Percentiles rank a stretch among this genome's conserved stretches.
Conservation (phyloP, 2,888 invertebrate species). For the Theretra japonica region DNA sequence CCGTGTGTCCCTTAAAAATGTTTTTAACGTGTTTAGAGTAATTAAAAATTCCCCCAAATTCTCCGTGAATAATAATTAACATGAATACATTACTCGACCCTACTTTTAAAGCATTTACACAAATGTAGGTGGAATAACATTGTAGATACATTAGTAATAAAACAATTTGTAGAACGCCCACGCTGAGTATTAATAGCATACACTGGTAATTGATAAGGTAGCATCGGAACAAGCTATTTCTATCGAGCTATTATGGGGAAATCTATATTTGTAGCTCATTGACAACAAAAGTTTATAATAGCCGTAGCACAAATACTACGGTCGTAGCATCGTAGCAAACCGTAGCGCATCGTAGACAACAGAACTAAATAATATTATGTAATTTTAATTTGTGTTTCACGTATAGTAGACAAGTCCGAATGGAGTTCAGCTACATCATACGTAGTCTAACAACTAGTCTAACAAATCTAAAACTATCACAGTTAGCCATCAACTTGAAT, state of each 20-base stretch:
- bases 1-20: not conserved
- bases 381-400: no score
- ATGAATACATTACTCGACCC: conserved; percentile 7
- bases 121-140: not conserved
- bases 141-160: conserved; percentile 3
- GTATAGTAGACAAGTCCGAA: no score
- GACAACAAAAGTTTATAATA: not conserved
- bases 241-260: not conserved
- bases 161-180: conserved; percentile 12
- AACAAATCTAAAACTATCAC: not conserved
- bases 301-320: conserved; percentile 7
- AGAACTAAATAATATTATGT: not conserved
- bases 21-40: not conserved
- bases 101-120: conserved; percentile 1
- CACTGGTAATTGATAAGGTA: not conserved
- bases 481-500: not conserved
- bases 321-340: not conserved
- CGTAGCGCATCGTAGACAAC: not conserved
- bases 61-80: not conserved
- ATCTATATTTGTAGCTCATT: not conserved
- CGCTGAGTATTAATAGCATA: not conserved
- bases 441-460: no score
- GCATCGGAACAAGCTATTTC: conserved; percentile 3
- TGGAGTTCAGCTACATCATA: no score
- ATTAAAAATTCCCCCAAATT: not conserved